These are phyloP conservation scores for Neelides folsomi DNA, from an alignment of 2,888 invertebrate genomes.

Conservation along the genomic window DNA sequence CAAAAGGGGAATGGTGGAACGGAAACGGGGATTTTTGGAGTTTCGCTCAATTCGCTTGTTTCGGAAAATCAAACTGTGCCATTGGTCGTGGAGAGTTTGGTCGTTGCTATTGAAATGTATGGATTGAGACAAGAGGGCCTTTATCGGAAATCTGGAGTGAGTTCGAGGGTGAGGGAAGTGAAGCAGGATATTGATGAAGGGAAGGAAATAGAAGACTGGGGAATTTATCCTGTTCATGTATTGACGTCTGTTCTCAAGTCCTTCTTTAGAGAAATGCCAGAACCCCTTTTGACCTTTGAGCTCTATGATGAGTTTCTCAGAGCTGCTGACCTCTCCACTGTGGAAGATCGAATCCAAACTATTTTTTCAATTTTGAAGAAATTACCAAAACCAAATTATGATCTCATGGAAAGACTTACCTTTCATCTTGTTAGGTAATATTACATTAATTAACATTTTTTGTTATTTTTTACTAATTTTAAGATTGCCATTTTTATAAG, in stretches of 20 bases:
- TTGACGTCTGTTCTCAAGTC: conserved; percentile 75
- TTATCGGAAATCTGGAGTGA: conserved; percentile 75
- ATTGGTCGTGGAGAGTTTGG: conserved; percentile 70
- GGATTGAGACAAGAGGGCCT: conserved; percentile 86
- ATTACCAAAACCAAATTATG: conserved; percentile 75
- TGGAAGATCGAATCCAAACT: conserved; percentile 66
- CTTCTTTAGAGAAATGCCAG: conserved; percentile 59
- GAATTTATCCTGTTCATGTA: conserved; percentile 75
- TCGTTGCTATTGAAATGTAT: conserved; percentile 78
- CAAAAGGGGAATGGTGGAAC: conserved; percentile 21
- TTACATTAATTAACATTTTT: conserved; percentile 5
- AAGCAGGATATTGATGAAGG: conserved; percentile 63
- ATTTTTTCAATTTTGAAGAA: conserved; percentile 76
- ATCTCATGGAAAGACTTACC: conserved; percentile 78
- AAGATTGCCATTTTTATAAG: no score
- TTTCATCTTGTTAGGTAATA: conserved; percentile 65
- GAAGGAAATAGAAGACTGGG: conserved; percentile 55
- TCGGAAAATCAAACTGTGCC: conserved; percentile 65
- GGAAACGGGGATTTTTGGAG: conserved; percentile 58
- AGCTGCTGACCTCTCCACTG: conserved; percentile 70
- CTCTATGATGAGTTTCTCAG: conserved; percentile 87
- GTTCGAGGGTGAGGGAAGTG: conserved; percentile 45
- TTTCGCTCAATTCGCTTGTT: conserved; percentile 58
- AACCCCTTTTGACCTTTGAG: conserved; percentile 82
- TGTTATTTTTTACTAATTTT: neutral